A percentile compares a stretch with the other conserved stretches of the same genome.
These are phyloP conservation scores for Doryteuthis pealeii DNA, from an alignment of 1,140 invertebrate genomes.

Conservation along the genomic window DNA sequence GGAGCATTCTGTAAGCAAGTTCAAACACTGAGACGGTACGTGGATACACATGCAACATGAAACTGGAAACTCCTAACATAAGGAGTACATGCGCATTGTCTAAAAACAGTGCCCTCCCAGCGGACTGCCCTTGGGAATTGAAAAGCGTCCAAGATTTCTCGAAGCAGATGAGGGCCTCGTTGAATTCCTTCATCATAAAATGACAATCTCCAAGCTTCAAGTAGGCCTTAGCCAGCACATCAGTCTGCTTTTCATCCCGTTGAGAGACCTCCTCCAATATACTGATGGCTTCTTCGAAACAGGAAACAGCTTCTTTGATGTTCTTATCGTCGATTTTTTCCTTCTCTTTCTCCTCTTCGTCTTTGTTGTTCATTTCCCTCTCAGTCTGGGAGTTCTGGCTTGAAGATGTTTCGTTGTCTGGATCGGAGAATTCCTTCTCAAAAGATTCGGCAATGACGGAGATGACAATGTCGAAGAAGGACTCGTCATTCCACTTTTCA, in stretches of 20 bases:
- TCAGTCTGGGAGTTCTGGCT: constrained; percentile 22
- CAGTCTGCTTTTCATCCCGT: constrained; percentile 43
- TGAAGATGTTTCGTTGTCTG: constrained; percentile 24
- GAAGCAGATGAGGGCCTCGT: constrained; percentile 48
- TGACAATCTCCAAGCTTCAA: constrained; percentile 53
- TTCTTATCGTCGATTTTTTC: constrained; percentile 29
- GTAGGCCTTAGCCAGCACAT: constrained; percentile 46
- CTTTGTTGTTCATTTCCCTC: constrained; percentile 12
- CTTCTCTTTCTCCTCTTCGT: not conserved
- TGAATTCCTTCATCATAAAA: constrained; percentile 53
- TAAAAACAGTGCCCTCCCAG: constrained; percentile 40
- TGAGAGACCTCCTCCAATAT: constrained; percentile 38
- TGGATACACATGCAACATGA: constrained; percentile 55
- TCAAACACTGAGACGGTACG: constrained; percentile 50
- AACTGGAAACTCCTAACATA: constrained; percentile 57
- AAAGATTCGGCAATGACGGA: constrained; percentile 51
- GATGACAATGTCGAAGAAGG: constrained; percentile 48
- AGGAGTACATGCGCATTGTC: constrained; percentile 53
- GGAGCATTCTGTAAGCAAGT: constrained; percentile 48
- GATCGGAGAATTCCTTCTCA: constrained; percentile 48
- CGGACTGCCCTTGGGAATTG: constrained; percentile 12
- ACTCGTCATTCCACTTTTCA: constrained; percentile 45
- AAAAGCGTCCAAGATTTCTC: constrained; percentile 48
- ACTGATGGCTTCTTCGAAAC: constrained; percentile 47
- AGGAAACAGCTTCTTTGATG: constrained; percentile 47